Base-by-base conservation (phyloP, 2,113 vertebrate genomes). In the Pipra filicauda region DNA sequence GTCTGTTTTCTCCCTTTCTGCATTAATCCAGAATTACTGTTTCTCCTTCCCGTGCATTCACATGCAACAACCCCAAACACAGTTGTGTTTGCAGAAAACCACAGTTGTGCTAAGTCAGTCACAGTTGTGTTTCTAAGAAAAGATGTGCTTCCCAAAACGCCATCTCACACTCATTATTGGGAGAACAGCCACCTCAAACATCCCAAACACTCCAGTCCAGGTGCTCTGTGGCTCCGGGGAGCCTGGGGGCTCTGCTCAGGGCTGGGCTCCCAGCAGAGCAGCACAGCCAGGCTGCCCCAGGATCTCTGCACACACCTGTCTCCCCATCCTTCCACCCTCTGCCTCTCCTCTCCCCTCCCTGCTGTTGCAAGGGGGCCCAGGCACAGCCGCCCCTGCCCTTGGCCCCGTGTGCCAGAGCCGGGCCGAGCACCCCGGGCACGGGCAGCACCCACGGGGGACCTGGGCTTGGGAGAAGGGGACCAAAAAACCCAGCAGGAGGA, bases 81-180 rank as follows among this genome's bases (percentile, higher is more conserved):
- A 77, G 92, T 95, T 93, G 94, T 92, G 92, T 93, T 94, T 92
- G 92, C 91, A 93, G 93, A 28, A 89, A 95, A 92, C 88, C 75
- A 48, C 91, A 62, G 85, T 88, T 88, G 91, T 71, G 93, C 90
- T 46, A 31, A 78, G 74, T 22, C 71, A 88, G 64, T 43, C 93
- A 35, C 91, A 73, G 81, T 26, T 11, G 48, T 18, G 76, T 81
- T 95, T 92, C 93, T 81, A 93, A 94, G 95, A 92, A 88, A 96
- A 91, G 75, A 76, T 5, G 35, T 6, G 85, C 85, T 91, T 95
- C 88, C 85, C 79, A 9, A 93, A 81, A 88, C 5, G 73, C 69
- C 91, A 84, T 48, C 83, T 92, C 79, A 49, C 44, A 6, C 43
- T 27, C 48, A 1, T 26, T 26, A 35, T 1, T 48, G 76, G 74